Base-by-base conservation (phyloP, 2,797 vertebrate genomes). In the Coccyzus lansbergi region DNA sequence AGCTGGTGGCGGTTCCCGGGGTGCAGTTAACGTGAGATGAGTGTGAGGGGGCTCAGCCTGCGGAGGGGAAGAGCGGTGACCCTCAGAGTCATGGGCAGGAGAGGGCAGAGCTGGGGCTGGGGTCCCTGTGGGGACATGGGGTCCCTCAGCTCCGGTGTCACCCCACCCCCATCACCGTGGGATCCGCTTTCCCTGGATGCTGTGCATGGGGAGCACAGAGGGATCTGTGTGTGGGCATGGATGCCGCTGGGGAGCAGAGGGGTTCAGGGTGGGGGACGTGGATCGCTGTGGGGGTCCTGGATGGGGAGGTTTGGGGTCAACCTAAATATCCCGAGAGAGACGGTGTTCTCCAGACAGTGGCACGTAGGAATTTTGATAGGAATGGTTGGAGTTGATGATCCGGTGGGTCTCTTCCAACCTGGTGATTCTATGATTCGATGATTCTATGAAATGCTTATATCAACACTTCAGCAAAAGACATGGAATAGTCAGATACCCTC, bases 101-200 rank as follows among this genome's bases (percentile, higher is more conserved):
- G n/a, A n/a, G n/a, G n/a, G n/a, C n/a, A n/a, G n/a, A 24, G 68
- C 20, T 1, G 12, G 40, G 33, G 13, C 36, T 22, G 49, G 49
- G 49, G 65, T 40, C 33, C 44, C 11, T 9, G 59, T 2, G 65
- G 74, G 40, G 26, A 8, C 3, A 0, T 3, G n/a, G 64, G 36
- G 20, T 40, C 24, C 25, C 4, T 3, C 31, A 24, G 33, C 34
- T 38, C 16, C 0, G 2, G 42, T 29, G 1, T n/a, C n/a, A n/a
- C n/a, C 21, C 34, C 42, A n/a, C n/a, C n/a, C n/a, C 13, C 7
- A 3, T 7, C 26, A 31, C 34, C 1, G 2, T 1, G 8, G 69
- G 51, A 52, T 58, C 17, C 51, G 42, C 38, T 31, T 38, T n/a
- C 63, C 34, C 17, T 22, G 36, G 31, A 2, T 42, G 44, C 26